Base-by-base conservation (phyloP, 2,113 vertebrate species). In the Cebus imitator region DNA sequence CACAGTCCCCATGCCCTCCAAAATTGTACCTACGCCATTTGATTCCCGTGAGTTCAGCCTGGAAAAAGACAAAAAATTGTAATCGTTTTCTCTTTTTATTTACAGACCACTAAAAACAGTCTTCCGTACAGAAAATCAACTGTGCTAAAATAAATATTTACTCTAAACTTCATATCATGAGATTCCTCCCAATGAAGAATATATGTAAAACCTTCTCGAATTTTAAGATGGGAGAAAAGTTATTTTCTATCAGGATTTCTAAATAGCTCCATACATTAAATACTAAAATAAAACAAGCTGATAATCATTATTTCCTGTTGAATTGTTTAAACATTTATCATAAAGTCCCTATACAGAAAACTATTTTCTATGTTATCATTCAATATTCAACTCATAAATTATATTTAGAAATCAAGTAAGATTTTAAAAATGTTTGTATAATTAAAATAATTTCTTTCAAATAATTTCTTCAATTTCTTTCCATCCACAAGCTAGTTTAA, bases 11-110 rank as follows among this genome's bases (percentile, higher is more conserved):
- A 5, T 99, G 98, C 32, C 99, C 99, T 96, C 99, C 99, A 95
- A 99, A 99, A 98, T 99, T 99, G 99, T 99, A 99, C 98, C 99
- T 99, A 98, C 99, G 99, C 99, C 99, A 99, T 99, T 99, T 99
- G 98, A 99, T 99, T 98, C 99, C 99, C 3, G 99, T 99, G 98
- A 99, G 99, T 98, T 99, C 99, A 97, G 99, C 99, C 99, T 99
- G 43, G 0, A 45, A 92, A 91, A 88, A 81, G 5, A 92, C 30
- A 93, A 50, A 81, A 83, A 61, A 92, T 89, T 88, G 66, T 7
- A 82, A 45, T 5, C 73, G 8, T 61, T 97, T 95, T 86, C 95
- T 91, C 43, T 80, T 94, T 92, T 79, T 76, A 84, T n/a, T 52
- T 86, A 82, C 2, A 93, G 16, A 86, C 79, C 35, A 88, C 30